Percentiles rank a stretch among this genome's conserved stretches.
These are phyloP conservation scores for Serinus canaria DNA, from an alignment of 2,113 vertebrate genomes.

Conservation along the genomic window DNA sequence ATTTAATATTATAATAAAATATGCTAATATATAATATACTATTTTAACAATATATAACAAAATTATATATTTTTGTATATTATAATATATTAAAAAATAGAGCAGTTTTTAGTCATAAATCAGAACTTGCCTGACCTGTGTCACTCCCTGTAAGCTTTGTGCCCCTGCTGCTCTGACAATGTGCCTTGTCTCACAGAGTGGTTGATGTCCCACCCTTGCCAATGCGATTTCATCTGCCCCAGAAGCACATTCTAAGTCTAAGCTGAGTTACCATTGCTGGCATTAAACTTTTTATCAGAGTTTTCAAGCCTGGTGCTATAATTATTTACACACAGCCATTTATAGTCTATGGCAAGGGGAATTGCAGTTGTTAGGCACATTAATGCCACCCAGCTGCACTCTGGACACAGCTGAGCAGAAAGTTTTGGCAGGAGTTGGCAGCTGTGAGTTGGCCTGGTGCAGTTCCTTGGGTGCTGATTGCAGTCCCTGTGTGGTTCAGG, in stretches of 20 bases:
- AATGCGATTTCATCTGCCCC: too few relatives aligned
- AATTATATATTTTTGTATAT: neutral
- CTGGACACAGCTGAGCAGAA: neutral
- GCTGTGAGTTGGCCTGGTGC: neutral
- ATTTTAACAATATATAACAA: neutral
- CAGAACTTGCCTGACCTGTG: neutral
- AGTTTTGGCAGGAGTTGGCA: fast-evolving
- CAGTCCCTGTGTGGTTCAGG: too few relatives aligned
- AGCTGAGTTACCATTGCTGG: neutral
- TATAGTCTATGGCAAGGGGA: neutral
- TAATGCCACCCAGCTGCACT: neutral
- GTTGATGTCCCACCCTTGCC: neutral
- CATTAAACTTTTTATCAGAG: neutral
- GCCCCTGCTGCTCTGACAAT: neutral
- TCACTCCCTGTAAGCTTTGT: neutral
- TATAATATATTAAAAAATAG: neutral
- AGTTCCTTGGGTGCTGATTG: neutral
- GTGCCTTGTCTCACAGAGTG: neutral
- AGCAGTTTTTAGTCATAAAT: neutral
- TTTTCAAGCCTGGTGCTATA: neutral
- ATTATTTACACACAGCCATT: neutral
- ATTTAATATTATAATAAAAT: too few relatives aligned
- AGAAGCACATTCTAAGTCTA: fast-evolving
- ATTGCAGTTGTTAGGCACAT: neutral
- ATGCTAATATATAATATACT: neutral